These are phyloP conservation scores for Tylochromis polylepis DNA, from an alignment of 2,113 vertebrate species.

Conservation along the genomic window DNA sequence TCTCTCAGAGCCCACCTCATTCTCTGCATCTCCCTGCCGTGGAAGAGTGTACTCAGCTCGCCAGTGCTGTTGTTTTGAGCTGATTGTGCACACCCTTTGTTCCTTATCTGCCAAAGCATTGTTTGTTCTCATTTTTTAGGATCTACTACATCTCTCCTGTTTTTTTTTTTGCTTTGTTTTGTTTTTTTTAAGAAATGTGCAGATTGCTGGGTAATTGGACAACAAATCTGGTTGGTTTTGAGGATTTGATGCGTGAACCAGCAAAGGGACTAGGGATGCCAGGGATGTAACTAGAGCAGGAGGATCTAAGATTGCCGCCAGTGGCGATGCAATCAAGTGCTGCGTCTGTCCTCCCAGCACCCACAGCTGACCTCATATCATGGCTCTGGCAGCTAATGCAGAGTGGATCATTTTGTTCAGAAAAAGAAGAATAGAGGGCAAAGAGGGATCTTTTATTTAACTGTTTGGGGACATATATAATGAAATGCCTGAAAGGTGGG, in stretches of 20 bases:
- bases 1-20: slow-evolving; percentile 24
- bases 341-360: slow-evolving; percentile 24
- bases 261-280: not conserved
- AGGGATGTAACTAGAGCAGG: not conserved
- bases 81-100: not conserved
- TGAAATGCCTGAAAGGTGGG: accelerated
- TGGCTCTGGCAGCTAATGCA: not conserved
- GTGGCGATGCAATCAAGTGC: slow-evolving; percentile 4
- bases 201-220: not conserved
- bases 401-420: not conserved
- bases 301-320: not conserved
- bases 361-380: slow-evolving; percentile 12
- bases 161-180: not conserved
- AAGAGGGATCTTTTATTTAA: not conserved
- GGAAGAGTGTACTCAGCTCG: not conserved
- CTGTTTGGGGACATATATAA: not conserved
- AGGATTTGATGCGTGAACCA: slow-evolving; percentile 2
- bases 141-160: not conserved
- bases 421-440: not conserved
- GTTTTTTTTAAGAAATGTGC: not conserved
- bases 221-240: not conserved
- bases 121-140: not conserved
- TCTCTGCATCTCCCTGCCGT: not conserved
- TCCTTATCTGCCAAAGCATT: not conserved
- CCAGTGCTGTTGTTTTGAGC: not conserved